Conservation (phyloP, 2,113 vertebrate species). For the Lophius piscatorius region DNA sequence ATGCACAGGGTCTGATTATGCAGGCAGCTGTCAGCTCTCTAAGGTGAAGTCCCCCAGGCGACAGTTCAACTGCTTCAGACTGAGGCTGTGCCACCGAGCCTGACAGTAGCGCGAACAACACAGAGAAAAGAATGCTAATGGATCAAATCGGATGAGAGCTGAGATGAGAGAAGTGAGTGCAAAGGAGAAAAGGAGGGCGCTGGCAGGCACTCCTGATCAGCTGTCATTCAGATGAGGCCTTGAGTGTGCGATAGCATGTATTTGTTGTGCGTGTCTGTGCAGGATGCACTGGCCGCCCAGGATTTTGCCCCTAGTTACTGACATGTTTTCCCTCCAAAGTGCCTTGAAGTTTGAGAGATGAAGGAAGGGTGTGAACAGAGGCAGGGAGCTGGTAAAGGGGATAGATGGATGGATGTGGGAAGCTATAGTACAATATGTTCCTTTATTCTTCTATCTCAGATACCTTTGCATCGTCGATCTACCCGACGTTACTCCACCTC, state of each 20-base stretch:
- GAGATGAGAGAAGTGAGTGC: slow-evolving; percentile 63
- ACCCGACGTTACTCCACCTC: slow-evolving; percentile 56
- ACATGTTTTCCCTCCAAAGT: slow-evolving; percentile 73
- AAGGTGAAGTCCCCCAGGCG: slow-evolving; percentile 80
- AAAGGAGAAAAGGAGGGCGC: slow-evolving; percentile 43
- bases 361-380: slow-evolving; percentile 63
- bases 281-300: slow-evolving; percentile 75
- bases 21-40: slow-evolving; percentile 79
- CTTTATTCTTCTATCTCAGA: slow-evolving; percentile 62
- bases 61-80: slow-evolving; percentile 80
- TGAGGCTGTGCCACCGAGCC: slow-evolving; percentile 72
- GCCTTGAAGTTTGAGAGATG: slow-evolving; percentile 78
- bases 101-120: slow-evolving; percentile 70
- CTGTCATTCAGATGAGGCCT: slow-evolving; percentile 70
- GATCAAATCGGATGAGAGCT: slow-evolving; percentile 75
- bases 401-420: slow-evolving; percentile 71
- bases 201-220: slow-evolving; percentile 75
- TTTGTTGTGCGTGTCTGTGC: slow-evolving; percentile 69
- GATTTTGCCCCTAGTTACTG: slow-evolving; percentile 73
- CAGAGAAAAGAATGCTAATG: slow-evolving; percentile 75
- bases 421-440: slow-evolving; percentile 65
- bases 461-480: slow-evolving; percentile 59
- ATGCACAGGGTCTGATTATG: slow-evolving; percentile 72
- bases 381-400: slow-evolving; percentile 50
- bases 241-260: slow-evolving; percentile 47